Percentiles rank a stretch among this genome's conserved stretches.
Evolutionary conservation across 2,797 vertebrate species (phyloP).

Genomic region (Falco concolor): DNA sequence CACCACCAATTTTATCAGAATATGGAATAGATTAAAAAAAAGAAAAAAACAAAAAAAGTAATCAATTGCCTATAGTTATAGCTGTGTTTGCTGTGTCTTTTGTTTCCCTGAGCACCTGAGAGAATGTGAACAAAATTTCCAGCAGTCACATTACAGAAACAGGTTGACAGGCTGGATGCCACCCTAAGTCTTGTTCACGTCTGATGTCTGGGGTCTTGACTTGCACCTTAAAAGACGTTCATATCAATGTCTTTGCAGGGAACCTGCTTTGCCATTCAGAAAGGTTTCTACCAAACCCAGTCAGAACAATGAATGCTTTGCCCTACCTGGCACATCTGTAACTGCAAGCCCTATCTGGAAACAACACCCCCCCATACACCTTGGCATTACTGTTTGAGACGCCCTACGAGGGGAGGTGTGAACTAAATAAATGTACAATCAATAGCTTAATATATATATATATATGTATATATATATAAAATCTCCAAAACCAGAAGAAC

Average conservation of each 20-base stretch:
- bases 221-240: not conserved
- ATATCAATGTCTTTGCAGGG: not conserved
- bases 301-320: not conserved
- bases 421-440: not conserved
- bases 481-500: not conserved
- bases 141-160: not conserved
- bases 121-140: not conserved
- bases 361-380: not conserved
- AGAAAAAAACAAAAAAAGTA: not conserved
- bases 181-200: not conserved
- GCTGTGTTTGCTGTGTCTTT: not conserved
- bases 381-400: not conserved
- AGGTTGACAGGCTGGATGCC: not conserved
- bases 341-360: not conserved
- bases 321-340: not conserved
- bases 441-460: not conserved
- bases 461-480: no score
- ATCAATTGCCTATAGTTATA: not conserved
- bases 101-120: not conserved
- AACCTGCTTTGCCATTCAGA: not conserved
- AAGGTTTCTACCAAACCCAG: not conserved
- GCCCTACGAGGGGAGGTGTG: rapidly evolving
- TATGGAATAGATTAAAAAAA: not conserved
- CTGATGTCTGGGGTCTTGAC: not conserved
- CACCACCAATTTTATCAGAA: constrained; percentile 5